Conservation (phyloP, 1,140 invertebrate species). For the Ceratina australensis region DNA sequence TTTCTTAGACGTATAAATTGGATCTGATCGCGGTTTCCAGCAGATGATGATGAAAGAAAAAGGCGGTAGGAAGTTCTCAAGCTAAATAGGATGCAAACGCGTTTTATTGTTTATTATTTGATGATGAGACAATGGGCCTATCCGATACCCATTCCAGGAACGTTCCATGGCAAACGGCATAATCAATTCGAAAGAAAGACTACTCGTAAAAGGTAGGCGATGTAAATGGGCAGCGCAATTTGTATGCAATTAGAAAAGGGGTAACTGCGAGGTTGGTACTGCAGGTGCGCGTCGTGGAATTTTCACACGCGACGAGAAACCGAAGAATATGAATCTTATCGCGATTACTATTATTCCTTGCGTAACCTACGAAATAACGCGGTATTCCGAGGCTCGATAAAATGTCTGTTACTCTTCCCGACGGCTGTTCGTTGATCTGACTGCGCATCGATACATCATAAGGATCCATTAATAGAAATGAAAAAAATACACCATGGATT, state of each 20-base stretch:
- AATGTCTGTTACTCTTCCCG: background rate
- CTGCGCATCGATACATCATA: no score
- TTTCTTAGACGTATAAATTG: no score
- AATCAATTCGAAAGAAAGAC: background rate
- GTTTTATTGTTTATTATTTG: no score
- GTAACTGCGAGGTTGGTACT: slow-evolving; percentile 3
- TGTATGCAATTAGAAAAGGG: slow-evolving; percentile 43
- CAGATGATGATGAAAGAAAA: no score
- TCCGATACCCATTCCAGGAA: no score
- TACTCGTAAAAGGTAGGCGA: slow-evolving; percentile 7
- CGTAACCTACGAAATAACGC: slow-evolving; percentile 15
- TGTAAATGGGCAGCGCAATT: slow-evolving; percentile 41
- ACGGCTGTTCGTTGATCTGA: no score
- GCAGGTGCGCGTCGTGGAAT: slow-evolving; percentile 31
- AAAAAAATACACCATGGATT: no score
- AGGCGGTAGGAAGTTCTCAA: no score
- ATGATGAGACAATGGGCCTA: no score
- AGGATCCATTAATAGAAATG: no score
- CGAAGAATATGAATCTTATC: slow-evolving; percentile 31
- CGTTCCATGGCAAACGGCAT: background rate
- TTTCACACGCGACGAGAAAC: slow-evolving; percentile 38
- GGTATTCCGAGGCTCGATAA: background rate
- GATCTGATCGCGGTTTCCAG: no score
- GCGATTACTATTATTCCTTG: slow-evolving; percentile 19
- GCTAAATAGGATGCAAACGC: no score